Evolutionary conservation across 1,140 invertebrate species (phyloP).

Genomic region (Drosophila saltans): DNA sequence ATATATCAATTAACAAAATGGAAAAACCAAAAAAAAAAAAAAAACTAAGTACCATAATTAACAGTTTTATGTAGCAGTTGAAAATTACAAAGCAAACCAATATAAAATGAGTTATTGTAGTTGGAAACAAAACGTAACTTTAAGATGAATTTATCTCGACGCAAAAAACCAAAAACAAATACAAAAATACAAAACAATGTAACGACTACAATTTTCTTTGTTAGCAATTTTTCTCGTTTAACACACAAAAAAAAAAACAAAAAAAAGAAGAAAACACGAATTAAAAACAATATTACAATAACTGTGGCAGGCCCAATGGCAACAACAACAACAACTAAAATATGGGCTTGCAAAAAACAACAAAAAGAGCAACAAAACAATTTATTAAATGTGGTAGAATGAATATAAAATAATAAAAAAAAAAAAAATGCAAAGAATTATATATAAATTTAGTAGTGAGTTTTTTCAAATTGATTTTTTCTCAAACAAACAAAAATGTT

Average conservation of each 20-base stretch:
- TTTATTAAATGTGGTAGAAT: conserved; percentile 74
- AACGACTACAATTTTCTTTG: conserved; percentile 48
- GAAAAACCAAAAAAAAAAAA: neutral
- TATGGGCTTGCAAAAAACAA: conserved; percentile 54
- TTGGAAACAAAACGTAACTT: conserved; percentile 58
- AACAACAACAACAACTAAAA: conserved; percentile 46
- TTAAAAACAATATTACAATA: conserved; percentile 81
- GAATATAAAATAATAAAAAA: conserved; percentile 31
- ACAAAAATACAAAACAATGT: conserved; percentile 5
- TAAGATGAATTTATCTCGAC: conserved; percentile 59
- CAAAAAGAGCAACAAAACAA: conserved; percentile 41
- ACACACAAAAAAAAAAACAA: conserved; percentile 56
- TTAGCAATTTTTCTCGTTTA: conserved; percentile 57
- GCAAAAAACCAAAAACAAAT: conserved; percentile 33
- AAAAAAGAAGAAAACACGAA: conserved; percentile 26
- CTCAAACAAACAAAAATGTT: conserved; percentile 60
- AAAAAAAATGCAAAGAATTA: conserved; percentile 39
- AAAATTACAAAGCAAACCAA: conserved; percentile 44
- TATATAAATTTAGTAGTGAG: conserved; percentile 69
- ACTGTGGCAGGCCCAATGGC: conserved; percentile 67
- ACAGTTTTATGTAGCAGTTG: conserved; percentile 71
- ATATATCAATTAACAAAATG: conserved; percentile 37
- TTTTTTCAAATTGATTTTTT: conserved; percentile 72
- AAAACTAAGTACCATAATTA: conserved; percentile 50
- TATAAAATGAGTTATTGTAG: conserved; percentile 66